These are phyloP conservation scores for Augochlorella aurata DNA, from an alignment of 2,888 invertebrate genomes.

Conservation along the genomic window DNA sequence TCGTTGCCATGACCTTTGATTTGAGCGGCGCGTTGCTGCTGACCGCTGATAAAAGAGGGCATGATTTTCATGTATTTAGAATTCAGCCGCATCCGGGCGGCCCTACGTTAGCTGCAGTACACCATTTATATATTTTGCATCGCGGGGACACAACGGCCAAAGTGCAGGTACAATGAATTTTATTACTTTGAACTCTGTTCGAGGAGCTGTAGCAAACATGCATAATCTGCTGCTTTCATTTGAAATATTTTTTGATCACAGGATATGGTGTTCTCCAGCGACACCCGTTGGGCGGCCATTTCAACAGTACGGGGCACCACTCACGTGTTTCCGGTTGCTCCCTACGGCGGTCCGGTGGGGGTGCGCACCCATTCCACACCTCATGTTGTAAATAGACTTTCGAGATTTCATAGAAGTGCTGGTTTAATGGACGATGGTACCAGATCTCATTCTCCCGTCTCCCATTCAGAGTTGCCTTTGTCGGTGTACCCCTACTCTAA, in stretches of 20 bases:
- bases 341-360: constrained; percentile 96
- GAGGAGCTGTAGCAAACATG: no score
- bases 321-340: constrained; percentile 97
- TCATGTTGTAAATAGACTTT: constrained; percentile 96
- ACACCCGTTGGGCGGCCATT: constrained; percentile 98
- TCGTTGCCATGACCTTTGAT: constrained; percentile 95
- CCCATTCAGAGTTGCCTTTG: constrained; percentile 81
- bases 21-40: constrained; percentile 93
- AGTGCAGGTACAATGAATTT: constrained; percentile 85
- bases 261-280: constrained; percentile 95
- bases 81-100: constrained; percentile 96
- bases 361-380: constrained; percentile 97
- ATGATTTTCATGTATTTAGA: constrained; percentile 97
- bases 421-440: constrained; percentile 89
- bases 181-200: not conserved
- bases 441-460: constrained; percentile 88
- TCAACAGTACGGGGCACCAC: constrained; percentile 98
- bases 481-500: constrained; percentile 88
- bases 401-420: constrained; percentile 97
- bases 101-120: constrained; percentile 92
- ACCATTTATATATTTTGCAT: constrained; percentile 97
- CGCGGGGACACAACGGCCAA: constrained; percentile 98
- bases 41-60: constrained; percentile 95
- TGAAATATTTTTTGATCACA: constrained; percentile 75
- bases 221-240: no score